These are phyloP conservation scores for Cisticola juncidis DNA, from an alignment of 2,113 vertebrate genomes.

Conservation along the genomic window DNA sequence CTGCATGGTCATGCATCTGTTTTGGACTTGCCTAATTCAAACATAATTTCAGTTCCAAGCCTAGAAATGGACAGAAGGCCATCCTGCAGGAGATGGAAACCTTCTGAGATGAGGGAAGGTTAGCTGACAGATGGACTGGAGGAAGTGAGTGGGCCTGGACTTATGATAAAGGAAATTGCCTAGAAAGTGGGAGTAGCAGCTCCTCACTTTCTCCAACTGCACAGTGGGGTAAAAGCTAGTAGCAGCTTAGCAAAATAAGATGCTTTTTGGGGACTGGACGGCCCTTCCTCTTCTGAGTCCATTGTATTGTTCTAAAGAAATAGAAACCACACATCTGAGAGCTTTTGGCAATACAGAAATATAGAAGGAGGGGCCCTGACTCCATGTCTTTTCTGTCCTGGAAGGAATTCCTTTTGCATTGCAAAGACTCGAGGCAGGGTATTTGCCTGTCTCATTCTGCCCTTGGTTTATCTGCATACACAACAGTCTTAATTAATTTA, in stretches of 20 bases:
- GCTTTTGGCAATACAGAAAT: not conserved
- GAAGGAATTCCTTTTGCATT: not conserved
- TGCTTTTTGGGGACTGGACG: not conserved
- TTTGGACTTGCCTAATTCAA: not conserved
- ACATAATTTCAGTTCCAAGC: not conserved
- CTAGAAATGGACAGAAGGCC: conserved; percentile 39
- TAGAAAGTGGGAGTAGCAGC: not conserved
- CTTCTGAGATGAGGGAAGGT: conserved; percentile 11
- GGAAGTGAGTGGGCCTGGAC: conserved; percentile 27
- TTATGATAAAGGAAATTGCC: conserved; percentile 35
- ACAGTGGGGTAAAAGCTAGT: not conserved
- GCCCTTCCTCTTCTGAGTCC: not conserved
- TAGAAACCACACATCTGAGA: not conserved
- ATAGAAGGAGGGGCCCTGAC: not conserved
- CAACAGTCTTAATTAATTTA: conserved; percentile 21
- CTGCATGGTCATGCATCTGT: not conserved
- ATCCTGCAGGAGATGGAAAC: conserved; percentile 37
- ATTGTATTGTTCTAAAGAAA: not conserved
- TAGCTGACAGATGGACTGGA: conserved; percentile 53
- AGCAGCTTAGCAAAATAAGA: not conserved
- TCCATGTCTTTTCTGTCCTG: not conserved
- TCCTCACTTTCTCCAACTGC: not conserved
- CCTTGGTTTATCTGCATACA: not conserved
- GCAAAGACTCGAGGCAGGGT: not conserved
- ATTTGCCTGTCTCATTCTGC: not conserved